Evolutionary conservation across 1,140 invertebrate species (phyloP), one percentile per base, ranked within the genome.

Genomic region (Palaemon carinicauda): DNA sequence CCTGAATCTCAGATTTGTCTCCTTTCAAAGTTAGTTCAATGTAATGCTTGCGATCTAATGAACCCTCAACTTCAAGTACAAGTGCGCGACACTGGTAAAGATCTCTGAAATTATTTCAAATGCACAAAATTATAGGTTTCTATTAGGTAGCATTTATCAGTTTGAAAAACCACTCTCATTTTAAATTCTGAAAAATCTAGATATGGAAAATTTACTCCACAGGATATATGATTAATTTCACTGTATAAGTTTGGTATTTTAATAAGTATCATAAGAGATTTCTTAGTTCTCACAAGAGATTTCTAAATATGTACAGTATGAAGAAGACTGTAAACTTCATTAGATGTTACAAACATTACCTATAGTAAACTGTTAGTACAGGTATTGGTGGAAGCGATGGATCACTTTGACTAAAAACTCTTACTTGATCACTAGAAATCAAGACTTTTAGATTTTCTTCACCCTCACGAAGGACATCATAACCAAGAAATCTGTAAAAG

Each of bases 381-480:
- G 95, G 92, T 54, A 94, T 92, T 75, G 92, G 89, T 88, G 91
- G 78, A 91, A 92, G n/a, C 89, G 92, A 53, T 88, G 91, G 69
- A 89, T 56, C 92, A 54, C 92, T 93, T 7, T 92, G 92, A 31
- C 93, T 93, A 5, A 98, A 94, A 89, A 98, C 95, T 79, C 95
- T 94, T 19, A 98, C 93, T 91, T 94, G 94, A 90, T 95, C 94
- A 89, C 94, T 95, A 2, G 96, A 95, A 69, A 97, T 94, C 21
- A 97, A 92, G 78, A 95, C 94, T 78, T 94, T 93, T 90, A 95
- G 92, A 92, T 95, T 93, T 91, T 96, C 94, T 88, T 93, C 91
- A 88, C 94, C 93, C 91, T 94, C 94, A 81, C 95, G 93, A 84
- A 98, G 91, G 90, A 93, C 92, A 91, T 98, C 96, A 91, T 96